These are phyloP conservation scores for Zelostemma sp. DNA, from an alignment of 1,140 invertebrate genomes.

Conservation along the genomic window DNA sequence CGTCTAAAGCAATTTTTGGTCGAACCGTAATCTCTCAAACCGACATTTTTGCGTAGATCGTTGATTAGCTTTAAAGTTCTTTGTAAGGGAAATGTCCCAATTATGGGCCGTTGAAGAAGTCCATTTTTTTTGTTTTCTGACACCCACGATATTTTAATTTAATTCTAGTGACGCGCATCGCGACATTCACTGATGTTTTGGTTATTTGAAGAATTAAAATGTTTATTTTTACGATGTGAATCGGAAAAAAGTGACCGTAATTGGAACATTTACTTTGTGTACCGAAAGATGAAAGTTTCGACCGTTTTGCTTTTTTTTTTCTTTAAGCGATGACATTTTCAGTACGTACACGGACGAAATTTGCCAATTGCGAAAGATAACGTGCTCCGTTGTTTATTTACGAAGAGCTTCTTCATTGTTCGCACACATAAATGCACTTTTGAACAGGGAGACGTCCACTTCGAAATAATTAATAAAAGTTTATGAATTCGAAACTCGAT, in stretches of 20 bases:
- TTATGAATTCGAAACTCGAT: constrained; percentile 40
- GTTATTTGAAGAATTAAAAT: too few species aligned
- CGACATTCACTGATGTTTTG: too few species aligned
- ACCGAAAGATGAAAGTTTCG: too few species aligned
- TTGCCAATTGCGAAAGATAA: constrained; percentile 8
- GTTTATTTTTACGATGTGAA: too few species aligned
- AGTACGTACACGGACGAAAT: not conserved
- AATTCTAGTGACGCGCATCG: too few species aligned
- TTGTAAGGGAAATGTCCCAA: too few species aligned
- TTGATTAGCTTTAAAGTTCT: constrained; percentile 62
- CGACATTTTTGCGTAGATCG: constrained; percentile 53
- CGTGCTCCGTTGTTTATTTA: constrained; percentile 45
- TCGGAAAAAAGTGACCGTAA: too few species aligned
- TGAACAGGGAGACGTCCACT: constrained; percentile 66
- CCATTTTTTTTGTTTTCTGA: constrained; percentile 8
- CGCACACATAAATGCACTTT: constrained; percentile 68
- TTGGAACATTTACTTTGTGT: too few species aligned
- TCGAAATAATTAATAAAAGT: constrained; percentile 57
- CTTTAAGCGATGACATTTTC: too few species aligned
- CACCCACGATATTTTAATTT: too few species aligned
- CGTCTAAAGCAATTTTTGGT: not conserved
- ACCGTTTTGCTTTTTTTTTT: too few species aligned
- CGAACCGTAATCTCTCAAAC: constrained; percentile 60
- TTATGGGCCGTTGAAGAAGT: too few species aligned
- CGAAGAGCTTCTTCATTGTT: constrained; percentile 62